Evolutionary conservation across 2,888 invertebrate genomes (phyloP).

Genomic region (Amphipyra berbera): DNA sequence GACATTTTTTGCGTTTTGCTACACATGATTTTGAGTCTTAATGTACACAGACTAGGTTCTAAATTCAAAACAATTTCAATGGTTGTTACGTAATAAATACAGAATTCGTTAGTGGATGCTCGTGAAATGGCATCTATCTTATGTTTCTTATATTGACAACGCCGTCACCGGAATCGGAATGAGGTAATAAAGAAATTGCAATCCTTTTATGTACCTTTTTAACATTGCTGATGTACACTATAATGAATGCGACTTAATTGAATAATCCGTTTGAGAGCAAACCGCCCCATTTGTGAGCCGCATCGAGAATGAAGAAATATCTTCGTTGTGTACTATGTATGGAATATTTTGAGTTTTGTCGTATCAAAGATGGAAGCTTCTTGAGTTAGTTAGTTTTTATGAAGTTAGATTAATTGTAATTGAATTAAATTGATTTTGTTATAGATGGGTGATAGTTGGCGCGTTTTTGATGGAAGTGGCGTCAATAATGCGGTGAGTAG

Average conservation of each 20-base stretch:
- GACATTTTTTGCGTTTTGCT: conserved; percentile 9
- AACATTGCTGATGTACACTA: conserved; percentile 68
- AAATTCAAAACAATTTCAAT: conserved; percentile 1
- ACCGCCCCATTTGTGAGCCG: conserved; percentile 63
- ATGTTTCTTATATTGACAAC: conserved; percentile 80
- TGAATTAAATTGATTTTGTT: conserved; percentile 18
- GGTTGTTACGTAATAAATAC: conserved; percentile 30
- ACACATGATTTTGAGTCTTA: conserved; percentile 28
- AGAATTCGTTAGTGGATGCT: conserved; percentile 72
- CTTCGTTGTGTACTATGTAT: conserved; percentile 19
- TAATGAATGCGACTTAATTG: conserved; percentile 78
- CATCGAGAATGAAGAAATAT: conserved; percentile 49
- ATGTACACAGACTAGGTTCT: background rate
- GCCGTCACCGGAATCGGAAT: conserved; percentile 75
- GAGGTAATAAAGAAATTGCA: conserved; percentile 83
- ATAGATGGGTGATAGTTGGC: background rate
- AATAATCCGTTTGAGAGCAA: conserved; percentile 68
- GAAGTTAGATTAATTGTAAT: background rate
- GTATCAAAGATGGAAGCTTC: background rate
- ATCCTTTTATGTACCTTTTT: conserved; percentile 73
- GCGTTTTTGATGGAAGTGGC: background rate
- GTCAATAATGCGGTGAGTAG: background rate
- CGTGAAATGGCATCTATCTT: conserved; percentile 79
- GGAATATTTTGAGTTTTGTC: conserved; percentile 25
- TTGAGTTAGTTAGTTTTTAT: conserved; percentile 14